Percentiles rank a stretch among this genome's conserved stretches.
phyloP scores from a whole-genome alignment of 2,113 vertebrate genomes.

The Labeo rohita region DNA sequence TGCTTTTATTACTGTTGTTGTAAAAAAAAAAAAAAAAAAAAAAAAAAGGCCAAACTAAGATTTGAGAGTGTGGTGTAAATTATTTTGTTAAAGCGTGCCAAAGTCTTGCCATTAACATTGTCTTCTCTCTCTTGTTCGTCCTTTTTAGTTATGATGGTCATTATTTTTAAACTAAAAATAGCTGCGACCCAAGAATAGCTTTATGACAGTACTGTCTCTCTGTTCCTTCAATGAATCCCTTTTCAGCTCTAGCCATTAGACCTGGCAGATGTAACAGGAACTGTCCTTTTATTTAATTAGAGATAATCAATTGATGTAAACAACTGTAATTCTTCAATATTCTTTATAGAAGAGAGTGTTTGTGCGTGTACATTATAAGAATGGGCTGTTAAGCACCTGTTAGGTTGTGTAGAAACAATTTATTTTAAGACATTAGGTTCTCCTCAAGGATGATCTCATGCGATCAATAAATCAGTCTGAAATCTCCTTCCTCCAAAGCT shows the following conservation, averaged over 20 bases:
- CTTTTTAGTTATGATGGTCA: constrained; percentile 25
- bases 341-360: not conserved
- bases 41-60: not conserved
- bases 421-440: not conserved
- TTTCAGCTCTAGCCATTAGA: not conserved
- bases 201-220: not conserved
- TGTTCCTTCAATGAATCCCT: constrained; percentile 8
- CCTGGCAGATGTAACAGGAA: not conserved
- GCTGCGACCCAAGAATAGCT: constrained; percentile 37
- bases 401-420: not conserved
- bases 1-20: no score
- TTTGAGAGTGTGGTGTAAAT: not conserved
- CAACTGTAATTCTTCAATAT: not conserved
- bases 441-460: constrained; percentile 28
- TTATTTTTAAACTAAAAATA: constrained; percentile 50
- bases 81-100: not conserved
- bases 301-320: not conserved
- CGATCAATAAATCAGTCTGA: not conserved
- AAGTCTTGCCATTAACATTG: not conserved
- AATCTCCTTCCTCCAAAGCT: constrained; percentile 14
- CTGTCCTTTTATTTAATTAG: constrained; percentile 14
- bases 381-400: not conserved
- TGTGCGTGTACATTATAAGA: not conserved
- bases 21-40: no score
- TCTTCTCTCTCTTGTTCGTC: not conserved